Evolutionary conservation across 2,888 invertebrate genomes (phyloP).

Genomic region (Microplitis deprimator): DNA sequence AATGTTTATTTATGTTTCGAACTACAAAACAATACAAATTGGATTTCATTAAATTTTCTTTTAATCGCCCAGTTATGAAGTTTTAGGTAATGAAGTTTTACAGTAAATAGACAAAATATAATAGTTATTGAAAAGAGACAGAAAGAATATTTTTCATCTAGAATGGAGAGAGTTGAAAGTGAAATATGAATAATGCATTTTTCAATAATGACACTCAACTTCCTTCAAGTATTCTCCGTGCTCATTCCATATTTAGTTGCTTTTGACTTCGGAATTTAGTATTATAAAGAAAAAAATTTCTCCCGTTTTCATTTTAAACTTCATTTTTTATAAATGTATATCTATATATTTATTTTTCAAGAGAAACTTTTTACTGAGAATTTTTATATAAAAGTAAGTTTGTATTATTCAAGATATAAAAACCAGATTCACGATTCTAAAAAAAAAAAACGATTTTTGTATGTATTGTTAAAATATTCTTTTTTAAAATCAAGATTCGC

Average conservation of each 20-base stretch:
- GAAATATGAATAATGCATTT: constrained; percentile 59
- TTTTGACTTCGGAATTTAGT: constrained; percentile 1
- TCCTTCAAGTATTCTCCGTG: constrained; percentile 3
- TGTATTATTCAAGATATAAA: too few species aligned
- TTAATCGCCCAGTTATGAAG: too few species aligned
- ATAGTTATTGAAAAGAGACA: not conserved
- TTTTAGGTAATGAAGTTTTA: not conserved
- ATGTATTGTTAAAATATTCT: too few species aligned
- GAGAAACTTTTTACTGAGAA: too few species aligned
- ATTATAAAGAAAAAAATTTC: constrained; percentile 11
- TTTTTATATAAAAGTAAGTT: too few species aligned
- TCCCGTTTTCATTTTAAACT: not conserved
- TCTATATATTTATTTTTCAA: too few species aligned
- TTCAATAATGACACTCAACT: constrained; percentile 37
- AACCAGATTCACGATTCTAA: too few species aligned
- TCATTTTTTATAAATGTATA: not conserved
- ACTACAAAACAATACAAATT: too few species aligned
- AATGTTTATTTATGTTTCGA: too few species aligned
- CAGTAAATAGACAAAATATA: not conserved
- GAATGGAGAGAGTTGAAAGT: constrained; percentile 44
- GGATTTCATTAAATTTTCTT: too few species aligned
- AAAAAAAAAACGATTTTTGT: too few species aligned
- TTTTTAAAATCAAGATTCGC: too few species aligned
- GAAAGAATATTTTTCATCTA: not conserved
- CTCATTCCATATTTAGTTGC: not conserved